Evolutionary conservation across 2,113 vertebrate genomes (phyloP).

Genomic region (Oplegnathus fasciatus): DNA sequence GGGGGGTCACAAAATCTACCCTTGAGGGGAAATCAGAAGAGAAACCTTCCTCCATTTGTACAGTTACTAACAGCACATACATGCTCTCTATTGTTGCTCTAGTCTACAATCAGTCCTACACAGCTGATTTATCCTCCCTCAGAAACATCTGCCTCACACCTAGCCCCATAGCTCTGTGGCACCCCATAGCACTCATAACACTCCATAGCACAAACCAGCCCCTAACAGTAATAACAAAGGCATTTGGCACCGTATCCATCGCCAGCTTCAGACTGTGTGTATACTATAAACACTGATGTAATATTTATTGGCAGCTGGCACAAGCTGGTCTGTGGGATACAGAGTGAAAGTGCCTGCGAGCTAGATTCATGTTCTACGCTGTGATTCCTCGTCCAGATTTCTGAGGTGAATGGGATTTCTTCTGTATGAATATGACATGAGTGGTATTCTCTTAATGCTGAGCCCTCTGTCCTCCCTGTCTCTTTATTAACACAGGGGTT

Average conservation of each 20-base stretch:
- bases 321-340: slow-evolving; percentile 36
- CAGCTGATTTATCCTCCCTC: slow-evolving; percentile 50
- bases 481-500: slow-evolving; percentile 15
- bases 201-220: slow-evolving; percentile 16
- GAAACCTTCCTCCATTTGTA: slow-evolving; percentile 26
- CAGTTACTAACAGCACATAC: background rate
- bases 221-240: slow-evolving; percentile 45
- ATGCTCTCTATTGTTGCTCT: background rate
- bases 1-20: slow-evolving; percentile 11
- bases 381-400: slow-evolving; percentile 20
- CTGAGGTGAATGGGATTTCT: slow-evolving; percentile 22
- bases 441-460: background rate
- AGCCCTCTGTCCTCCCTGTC: slow-evolving; percentile 4
- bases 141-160: slow-evolving; percentile 64
- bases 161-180: slow-evolving; percentile 38
- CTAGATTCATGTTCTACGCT: slow-evolving; percentile 46
- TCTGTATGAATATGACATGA: background rate
- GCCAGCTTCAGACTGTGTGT: slow-evolving; percentile 44
- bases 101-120: slow-evolving; percentile 12
- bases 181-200: slow-evolving; percentile 25
- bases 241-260: slow-evolving; percentile 37
- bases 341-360: slow-evolving; percentile 15
- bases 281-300: slow-evolving; percentile 37
- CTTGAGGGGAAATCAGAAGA: slow-evolving; percentile 35
- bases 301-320: slow-evolving; percentile 68